Percentiles rank a stretch among this genome's conserved stretches.
These are phyloP conservation scores for Hylaeus anthracinus DNA, from an alignment of 1,140 invertebrate genomes.

Conservation along the genomic window DNA sequence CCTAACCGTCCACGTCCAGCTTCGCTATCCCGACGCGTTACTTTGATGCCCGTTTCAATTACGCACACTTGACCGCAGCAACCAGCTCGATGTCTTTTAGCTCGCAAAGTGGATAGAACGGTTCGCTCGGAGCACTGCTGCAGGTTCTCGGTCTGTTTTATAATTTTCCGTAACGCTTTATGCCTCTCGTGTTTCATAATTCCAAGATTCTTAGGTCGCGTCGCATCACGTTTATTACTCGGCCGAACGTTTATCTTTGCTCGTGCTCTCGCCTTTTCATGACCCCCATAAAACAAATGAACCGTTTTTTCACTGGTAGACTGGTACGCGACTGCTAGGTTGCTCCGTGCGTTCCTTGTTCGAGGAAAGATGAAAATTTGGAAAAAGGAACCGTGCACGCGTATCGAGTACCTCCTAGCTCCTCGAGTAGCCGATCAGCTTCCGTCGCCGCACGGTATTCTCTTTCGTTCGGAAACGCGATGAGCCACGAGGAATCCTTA, in stretches of 20 bases:
- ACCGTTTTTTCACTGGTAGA: no score
- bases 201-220: not conserved
- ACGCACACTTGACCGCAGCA: not conserved
- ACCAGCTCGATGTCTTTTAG: not conserved
- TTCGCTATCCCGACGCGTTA: not conserved
- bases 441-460: not conserved
- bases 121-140: not conserved
- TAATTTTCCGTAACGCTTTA: constrained; percentile 1
- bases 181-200: constrained; percentile 1
- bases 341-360: no score
- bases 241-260: not conserved
- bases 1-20: not conserved
- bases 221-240: not conserved
- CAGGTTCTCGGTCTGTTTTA: not conserved
- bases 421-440: not conserved
- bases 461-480: not conserved
- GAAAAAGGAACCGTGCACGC: no score
- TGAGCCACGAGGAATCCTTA: not conserved
- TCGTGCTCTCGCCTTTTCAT: not conserved
- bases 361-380: no score
- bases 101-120: not conserved
- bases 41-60: not conserved
- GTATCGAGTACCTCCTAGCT: no score
- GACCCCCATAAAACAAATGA: not conserved
- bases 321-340: no score